A percentile compares a stretch with the other conserved stretches of the same genome.
phyloP scores from a whole-genome alignment of 2,888 invertebrate genomes.

The Cheilosia soror region DNA sequence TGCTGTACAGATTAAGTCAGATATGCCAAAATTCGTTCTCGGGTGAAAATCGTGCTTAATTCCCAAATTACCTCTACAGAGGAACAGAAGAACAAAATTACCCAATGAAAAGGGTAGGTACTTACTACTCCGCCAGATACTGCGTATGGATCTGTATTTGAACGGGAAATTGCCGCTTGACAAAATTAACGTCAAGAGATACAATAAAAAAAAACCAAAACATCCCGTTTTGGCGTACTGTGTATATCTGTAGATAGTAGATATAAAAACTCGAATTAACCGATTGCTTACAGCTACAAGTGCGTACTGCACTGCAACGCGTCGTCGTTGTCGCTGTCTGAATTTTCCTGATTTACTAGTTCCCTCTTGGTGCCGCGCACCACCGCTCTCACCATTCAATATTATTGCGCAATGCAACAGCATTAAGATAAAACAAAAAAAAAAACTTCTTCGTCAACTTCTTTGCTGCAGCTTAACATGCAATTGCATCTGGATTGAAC shows the following conservation, averaged over 20 bases:
- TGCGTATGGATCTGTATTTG: neutral
- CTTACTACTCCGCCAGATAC: slow-evolving; percentile 7
- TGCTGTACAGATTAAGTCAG: neutral
- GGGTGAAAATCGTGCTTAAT: neutral
- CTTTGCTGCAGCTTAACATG: slow-evolving; percentile 59
- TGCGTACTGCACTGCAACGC: slow-evolving; percentile 67
- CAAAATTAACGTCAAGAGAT: slow-evolving; percentile 58
- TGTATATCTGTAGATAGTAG: slow-evolving; percentile 6
- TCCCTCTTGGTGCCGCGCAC: neutral
- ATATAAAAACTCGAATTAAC: slow-evolving; percentile 50
- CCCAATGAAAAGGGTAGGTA: slow-evolving; percentile 13
- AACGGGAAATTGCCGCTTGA: slow-evolving; percentile 73
- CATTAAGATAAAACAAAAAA: neutral
- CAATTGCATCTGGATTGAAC: slow-evolving; percentile 61
- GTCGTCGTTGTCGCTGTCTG: slow-evolving; percentile 47
- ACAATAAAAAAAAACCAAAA: slow-evolving; percentile 28
- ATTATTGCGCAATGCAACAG: slow-evolving; percentile 61
- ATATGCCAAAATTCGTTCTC: neutral
- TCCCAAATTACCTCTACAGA: neutral
- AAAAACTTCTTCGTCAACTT: slow-evolving; percentile 47
- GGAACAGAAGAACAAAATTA: neutral
- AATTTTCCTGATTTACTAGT: slow-evolving; percentile 60
- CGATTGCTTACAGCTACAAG: slow-evolving; percentile 62
- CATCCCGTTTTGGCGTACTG: slow-evolving; percentile 38
- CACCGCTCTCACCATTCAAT: slow-evolving; percentile 6